Evolutionary conservation across 2,113 vertebrate species (phyloP).

Genomic region (Naja naja): DNA sequence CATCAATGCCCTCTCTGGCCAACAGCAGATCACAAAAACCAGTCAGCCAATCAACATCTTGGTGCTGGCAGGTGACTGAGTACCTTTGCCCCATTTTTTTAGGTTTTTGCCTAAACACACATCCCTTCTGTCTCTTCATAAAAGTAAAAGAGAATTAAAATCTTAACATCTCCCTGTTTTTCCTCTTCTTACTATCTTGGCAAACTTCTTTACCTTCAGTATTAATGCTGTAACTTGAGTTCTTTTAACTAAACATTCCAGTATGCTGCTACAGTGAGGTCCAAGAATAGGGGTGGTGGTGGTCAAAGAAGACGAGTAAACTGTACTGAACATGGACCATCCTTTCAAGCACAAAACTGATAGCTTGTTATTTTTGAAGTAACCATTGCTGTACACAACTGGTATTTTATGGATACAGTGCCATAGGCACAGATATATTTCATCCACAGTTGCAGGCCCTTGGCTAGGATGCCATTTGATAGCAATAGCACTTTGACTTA

Average conservation of each 20-base stretch:
- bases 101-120: too few species aligned
- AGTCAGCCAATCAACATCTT: too few species aligned
- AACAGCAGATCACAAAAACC: not conserved
- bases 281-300: not conserved
- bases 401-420: not conserved
- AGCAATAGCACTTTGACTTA: not conserved
- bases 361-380: not conserved
- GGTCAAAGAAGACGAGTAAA: not conserved
- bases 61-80: too few species aligned
- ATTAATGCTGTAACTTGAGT: not conserved
- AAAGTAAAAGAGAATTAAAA: too few species aligned
- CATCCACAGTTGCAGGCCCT: not conserved
- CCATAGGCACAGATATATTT: not conserved
- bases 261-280: not conserved
- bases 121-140: too few species aligned
- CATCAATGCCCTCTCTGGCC: not conserved
- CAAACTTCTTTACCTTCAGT: not conserved
- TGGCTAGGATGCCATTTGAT: not conserved
- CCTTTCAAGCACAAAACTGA: not conserved
- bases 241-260: not conserved
- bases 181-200: not conserved
- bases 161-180: too few species aligned
- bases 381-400: not conserved
- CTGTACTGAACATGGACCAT: not conserved
- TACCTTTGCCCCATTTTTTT: too few species aligned